Conservation (phyloP, 1,140 invertebrate species). For the Dolichoris vasculosae region DNA sequence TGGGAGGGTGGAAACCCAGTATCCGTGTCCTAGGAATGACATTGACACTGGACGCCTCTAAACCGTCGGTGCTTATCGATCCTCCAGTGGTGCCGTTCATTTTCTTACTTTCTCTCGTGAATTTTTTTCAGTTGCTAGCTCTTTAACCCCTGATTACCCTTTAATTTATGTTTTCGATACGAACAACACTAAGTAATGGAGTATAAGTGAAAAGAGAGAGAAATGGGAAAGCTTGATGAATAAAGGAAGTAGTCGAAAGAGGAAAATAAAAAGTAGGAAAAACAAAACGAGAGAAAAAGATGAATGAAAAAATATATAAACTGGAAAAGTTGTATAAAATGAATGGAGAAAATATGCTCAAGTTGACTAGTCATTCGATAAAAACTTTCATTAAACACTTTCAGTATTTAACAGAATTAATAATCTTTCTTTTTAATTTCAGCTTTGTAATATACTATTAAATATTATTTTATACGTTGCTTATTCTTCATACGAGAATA, state of each 20-base stretch:
- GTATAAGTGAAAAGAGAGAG: not conserved
- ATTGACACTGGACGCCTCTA: conserved; percentile 62
- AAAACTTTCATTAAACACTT: not conserved
- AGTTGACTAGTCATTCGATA: not conserved
- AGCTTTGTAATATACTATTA: too few species aligned
- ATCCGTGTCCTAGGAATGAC: conserved; percentile 61
- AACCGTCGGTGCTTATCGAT: conserved; percentile 25
- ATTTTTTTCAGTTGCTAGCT: conserved; percentile 26
- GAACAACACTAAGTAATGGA: not conserved
- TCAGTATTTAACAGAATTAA: not conserved
- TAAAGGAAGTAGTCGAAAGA: not conserved
- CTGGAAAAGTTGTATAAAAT: not conserved
- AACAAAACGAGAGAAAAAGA: not conserved
- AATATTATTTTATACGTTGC: too few species aligned
- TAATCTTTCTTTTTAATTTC: not conserved
- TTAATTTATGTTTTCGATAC: too few species aligned
- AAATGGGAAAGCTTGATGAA: not conserved
- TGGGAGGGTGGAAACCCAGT: conserved; percentile 31
- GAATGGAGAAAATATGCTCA: not conserved
- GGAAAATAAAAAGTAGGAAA: not conserved
- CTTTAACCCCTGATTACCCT: not conserved
- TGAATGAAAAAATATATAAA: not conserved
- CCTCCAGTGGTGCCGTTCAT: not conserved
- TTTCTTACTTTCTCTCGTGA: not conserved
- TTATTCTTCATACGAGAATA: too few species aligned